Conservation (phyloP, 2,888 invertebrate species). For the Calliopum simillimum region DNA sequence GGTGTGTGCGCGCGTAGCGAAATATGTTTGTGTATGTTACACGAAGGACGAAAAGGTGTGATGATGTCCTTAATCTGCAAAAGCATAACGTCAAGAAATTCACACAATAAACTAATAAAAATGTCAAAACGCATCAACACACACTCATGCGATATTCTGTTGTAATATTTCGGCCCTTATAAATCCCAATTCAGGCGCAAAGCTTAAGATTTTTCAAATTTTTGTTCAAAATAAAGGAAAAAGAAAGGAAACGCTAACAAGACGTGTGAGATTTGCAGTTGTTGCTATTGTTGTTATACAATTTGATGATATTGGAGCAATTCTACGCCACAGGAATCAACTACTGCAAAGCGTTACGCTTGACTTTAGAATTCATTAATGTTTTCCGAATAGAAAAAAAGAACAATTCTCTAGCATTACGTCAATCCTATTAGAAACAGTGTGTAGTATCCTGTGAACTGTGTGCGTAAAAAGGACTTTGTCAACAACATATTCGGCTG, state of each 20-base stretch:
- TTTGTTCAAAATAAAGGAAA: conserved; percentile 3
- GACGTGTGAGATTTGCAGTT: not conserved
- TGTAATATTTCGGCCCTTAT: too few species aligned
- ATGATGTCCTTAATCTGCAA: conserved; percentile 52
- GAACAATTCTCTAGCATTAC: conserved; percentile 36
- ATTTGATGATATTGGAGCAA: not conserved
- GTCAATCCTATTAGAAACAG: conserved; percentile 50
- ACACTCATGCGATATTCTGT: conserved; percentile 9
- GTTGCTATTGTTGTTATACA: conserved; percentile 7
- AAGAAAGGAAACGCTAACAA: not conserved
- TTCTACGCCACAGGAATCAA: not conserved
- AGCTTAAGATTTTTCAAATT: conserved; percentile 52
- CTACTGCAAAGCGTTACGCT: conserved; percentile 34
- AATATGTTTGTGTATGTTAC: conserved; percentile 1
- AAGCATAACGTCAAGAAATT: conserved; percentile 39
- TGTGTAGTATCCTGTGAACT: conserved; percentile 44
- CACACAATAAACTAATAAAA: conserved; percentile 62
- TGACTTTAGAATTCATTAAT: conserved; percentile 27
- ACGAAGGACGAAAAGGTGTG: conserved; percentile 49
- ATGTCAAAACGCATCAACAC: conserved; percentile 57
- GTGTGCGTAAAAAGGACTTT: conserved; percentile 36
- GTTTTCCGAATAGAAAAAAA: not conserved
- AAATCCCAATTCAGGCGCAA: too few species aligned
- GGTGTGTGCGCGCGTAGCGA: conserved; percentile 4
- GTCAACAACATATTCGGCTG: conserved; percentile 41